Percentiles rank a stretch among this genome's conserved stretches.
These are phyloP conservation scores for Zoanthus solanderi DNA, from an alignment of 92 coral and sea anemone genomes.

Conservation along the genomic window DNA sequence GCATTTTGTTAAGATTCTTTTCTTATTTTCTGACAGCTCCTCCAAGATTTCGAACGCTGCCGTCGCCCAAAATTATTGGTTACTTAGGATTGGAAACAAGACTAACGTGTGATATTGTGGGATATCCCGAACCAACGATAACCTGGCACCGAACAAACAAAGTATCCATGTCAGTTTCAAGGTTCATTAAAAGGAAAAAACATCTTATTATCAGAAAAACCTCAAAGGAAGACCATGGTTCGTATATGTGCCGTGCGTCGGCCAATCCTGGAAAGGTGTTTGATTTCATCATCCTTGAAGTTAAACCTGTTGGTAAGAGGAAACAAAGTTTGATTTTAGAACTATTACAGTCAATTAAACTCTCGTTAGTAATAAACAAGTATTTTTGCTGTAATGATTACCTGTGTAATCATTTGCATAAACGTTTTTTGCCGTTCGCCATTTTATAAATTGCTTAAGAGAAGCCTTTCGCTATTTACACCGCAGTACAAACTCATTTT, in stretches of 20 bases:
- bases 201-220: not conserved
- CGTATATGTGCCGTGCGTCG: not conserved
- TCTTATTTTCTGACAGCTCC: not conserved
- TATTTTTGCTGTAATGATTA: too few relatives aligned
- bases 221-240: not conserved
- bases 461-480: too few relatives aligned
- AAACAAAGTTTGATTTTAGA: too few relatives aligned
- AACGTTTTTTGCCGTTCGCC: too few relatives aligned
- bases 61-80: not conserved
- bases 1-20: not conserved
- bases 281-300: not conserved
- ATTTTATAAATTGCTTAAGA: too few relatives aligned
- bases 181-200: not conserved
- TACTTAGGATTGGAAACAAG: not conserved
- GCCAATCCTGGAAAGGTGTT: not conserved
- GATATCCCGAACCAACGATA: conserved; percentile 5
- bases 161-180: not conserved
- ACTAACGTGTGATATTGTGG: conserved; percentile 12
- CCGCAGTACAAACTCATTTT: too few relatives aligned
- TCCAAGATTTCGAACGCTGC: conserved; percentile 3
- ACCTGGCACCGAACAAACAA: not conserved
- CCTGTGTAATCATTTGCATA: too few relatives aligned
- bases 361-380: too few relatives aligned
- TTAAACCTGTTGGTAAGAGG: not conserved
- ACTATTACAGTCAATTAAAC: too few relatives aligned